phyloP scores from a whole-genome alignment of 2,888 invertebrate genomes.

The Abscondita cerata region DNA sequence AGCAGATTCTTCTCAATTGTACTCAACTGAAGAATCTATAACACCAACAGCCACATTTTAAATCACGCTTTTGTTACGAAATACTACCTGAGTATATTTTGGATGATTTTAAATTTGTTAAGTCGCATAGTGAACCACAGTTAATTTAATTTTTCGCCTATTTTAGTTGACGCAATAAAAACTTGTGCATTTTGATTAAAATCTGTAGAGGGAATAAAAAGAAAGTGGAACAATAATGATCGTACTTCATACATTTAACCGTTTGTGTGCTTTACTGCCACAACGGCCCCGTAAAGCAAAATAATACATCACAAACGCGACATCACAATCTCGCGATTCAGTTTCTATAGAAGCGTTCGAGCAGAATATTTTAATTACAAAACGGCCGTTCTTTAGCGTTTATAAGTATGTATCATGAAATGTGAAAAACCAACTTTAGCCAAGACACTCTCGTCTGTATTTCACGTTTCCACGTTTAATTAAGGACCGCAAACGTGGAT shows the following conservation, averaged over 20 bases:
- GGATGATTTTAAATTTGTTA: too few relatives aligned
- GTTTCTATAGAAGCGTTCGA: constrained; percentile 46
- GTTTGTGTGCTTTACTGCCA: constrained; percentile 15
- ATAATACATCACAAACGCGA: constrained; percentile 34
- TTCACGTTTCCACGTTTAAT: constrained; percentile 20
- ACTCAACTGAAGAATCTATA: too few relatives aligned
- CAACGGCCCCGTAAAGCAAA: constrained; percentile 21
- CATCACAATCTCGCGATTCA: constrained; percentile 37
- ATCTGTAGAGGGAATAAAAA: constrained; percentile 9
- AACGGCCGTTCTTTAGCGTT: constrained; percentile 43
- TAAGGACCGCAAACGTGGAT: constrained; percentile 17
- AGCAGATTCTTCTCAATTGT: too few relatives aligned
- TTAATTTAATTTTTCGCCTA: too few relatives aligned
- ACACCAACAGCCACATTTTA: too few relatives aligned
- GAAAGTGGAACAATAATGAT: constrained; percentile 19
- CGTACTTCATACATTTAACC: constrained; percentile 19
- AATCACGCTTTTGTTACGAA: too few relatives aligned
- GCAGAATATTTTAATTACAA: constrained; percentile 53
- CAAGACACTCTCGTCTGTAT: constrained; percentile 28
- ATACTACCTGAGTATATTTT: too few relatives aligned
- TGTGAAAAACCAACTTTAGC: constrained; percentile 36
- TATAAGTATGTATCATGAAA: constrained; percentile 36
- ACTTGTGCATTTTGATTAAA: constrained; percentile 10
- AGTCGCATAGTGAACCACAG: too few relatives aligned
- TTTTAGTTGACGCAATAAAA: too few relatives aligned